Evolutionary conservation across 2,888 invertebrate species (phyloP).

Genomic region (Xylota segnis): DNA sequence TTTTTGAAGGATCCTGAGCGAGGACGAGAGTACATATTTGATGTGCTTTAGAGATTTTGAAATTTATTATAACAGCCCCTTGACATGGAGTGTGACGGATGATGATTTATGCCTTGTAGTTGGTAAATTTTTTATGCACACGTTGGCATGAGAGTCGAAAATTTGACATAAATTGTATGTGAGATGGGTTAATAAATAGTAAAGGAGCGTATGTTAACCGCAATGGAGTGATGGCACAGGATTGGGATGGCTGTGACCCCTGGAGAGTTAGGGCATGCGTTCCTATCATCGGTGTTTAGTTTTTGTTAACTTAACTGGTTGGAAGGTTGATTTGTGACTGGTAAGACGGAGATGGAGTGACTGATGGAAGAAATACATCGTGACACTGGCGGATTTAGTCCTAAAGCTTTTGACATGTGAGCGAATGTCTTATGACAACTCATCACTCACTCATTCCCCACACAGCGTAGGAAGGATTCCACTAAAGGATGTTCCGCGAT

Average conservation of each 20-base stretch:
- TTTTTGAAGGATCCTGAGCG: background rate
- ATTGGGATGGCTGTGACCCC: background rate
- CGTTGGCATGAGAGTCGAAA: slow-evolving; percentile 16
- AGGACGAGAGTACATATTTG: slow-evolving; percentile 40
- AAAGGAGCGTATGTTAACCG: background rate
- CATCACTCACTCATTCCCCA: too few relatives aligned
- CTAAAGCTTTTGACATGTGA: too few relatives aligned
- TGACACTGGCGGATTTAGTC: too few relatives aligned
- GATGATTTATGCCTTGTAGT: slow-evolving; percentile 39
- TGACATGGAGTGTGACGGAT: slow-evolving; percentile 55
- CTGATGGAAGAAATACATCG: too few relatives aligned
- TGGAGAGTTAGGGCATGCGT: background rate
- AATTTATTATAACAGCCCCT: slow-evolving; percentile 64
- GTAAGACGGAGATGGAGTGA: too few relatives aligned
- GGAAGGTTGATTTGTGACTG: too few relatives aligned
- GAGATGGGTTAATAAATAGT: slow-evolving; percentile 5
- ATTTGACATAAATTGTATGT: slow-evolving; percentile 36
- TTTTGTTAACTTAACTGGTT: background rate
- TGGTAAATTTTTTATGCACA: slow-evolving; percentile 14
- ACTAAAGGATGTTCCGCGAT: too few relatives aligned
- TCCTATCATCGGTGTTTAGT: background rate
- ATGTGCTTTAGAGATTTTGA: slow-evolving; percentile 62
- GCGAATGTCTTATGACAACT: too few relatives aligned
- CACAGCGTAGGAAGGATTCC: too few relatives aligned
- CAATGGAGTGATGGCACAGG: background rate